These are phyloP conservation scores for Mungos mungo DNA, from an alignment of 2,113 vertebrate species.

Conservation along the genomic window DNA sequence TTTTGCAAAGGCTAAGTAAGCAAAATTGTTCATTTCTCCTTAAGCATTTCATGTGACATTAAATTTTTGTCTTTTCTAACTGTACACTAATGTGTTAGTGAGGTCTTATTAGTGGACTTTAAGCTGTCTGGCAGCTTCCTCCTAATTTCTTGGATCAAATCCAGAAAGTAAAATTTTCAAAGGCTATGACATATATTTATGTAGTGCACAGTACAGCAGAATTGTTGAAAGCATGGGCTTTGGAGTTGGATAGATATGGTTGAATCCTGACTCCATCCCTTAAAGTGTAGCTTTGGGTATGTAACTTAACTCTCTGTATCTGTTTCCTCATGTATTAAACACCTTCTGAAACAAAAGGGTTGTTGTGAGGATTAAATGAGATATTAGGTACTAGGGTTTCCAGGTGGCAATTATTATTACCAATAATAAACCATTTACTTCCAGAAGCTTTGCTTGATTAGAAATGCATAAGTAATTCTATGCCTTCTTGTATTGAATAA, in stretches of 20 bases:
- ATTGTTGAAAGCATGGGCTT: neutral
- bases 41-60: neutral
- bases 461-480: neutral
- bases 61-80: neutral
- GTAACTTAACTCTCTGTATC: neutral
- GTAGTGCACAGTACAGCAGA: neutral
- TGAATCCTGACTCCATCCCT: neutral
- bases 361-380: slow-evolving; percentile 19
- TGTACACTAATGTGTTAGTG: neutral
- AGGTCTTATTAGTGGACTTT: neutral
- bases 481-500: neutral
- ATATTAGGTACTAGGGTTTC: neutral
- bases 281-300: neutral
- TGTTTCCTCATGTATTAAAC: neutral
- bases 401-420: neutral
- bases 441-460: neutral
- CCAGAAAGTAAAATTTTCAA: neutral
- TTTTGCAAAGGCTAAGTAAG: neutral
- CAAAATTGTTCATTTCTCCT: neutral
- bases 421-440: neutral
- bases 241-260: neutral
- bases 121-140: neutral
- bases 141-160: neutral
- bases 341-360: neutral
- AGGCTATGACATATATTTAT: neutral